Evolutionary conservation across 2,888 invertebrate genomes (phyloP).

Genomic region (Brassicogethes aeneus): DNA sequence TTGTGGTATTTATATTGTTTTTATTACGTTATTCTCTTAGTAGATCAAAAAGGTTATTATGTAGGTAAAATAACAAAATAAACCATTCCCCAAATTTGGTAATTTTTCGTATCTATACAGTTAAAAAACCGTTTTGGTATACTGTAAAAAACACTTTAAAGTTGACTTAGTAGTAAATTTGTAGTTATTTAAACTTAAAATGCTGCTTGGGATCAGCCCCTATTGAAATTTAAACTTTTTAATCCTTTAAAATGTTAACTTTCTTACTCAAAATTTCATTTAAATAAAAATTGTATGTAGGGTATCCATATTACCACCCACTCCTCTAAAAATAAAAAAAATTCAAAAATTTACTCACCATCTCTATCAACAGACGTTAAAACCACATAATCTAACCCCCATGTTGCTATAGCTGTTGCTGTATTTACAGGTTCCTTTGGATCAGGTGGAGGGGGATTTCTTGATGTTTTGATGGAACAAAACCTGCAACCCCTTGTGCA

Average conservation of each 20-base stretch:
- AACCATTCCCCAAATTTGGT: no score
- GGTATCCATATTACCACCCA: conserved; percentile 5
- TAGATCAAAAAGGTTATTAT: no score
- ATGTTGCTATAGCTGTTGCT: conserved; percentile 81
- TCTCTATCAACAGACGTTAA: conserved; percentile 97
- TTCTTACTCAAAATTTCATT: conserved; percentile 5
- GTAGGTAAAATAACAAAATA: no score
- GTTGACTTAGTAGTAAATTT: no score
- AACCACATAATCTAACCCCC: conserved; percentile 97
- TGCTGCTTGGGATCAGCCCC: conserved; percentile 6
- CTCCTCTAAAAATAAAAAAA: conserved; percentile 4
- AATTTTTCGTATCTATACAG: no score
- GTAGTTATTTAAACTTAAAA: no score
- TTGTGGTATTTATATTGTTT: no score
- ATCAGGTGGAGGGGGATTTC: conserved; percentile 82
- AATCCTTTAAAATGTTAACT: not conserved
- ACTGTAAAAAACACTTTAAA: no score
- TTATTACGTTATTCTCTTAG: no score
- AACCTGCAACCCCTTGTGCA: conserved; percentile 97
- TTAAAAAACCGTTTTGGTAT: no score
- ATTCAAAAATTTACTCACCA: conserved; percentile 47
- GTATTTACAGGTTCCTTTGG: conserved; percentile 86
- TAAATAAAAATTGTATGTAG: conserved; percentile 6
- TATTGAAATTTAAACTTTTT: conserved; percentile 2
- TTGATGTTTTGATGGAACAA: conserved; percentile 96